These are phyloP conservation scores for Python bivittatus DNA, from an alignment of 2,113 vertebrate genomes.

Conservation along the genomic window DNA sequence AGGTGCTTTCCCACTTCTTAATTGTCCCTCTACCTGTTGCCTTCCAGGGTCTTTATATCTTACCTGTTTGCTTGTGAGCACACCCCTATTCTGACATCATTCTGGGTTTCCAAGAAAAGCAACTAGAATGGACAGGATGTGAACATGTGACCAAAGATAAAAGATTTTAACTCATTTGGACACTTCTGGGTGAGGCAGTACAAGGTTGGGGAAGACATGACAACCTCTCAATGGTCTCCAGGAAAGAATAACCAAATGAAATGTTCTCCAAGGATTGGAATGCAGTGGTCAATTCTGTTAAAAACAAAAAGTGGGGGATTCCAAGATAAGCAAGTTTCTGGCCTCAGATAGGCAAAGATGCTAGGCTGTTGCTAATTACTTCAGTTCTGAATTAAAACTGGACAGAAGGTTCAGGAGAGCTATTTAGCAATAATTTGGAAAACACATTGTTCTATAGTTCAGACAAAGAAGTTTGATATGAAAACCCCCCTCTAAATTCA, in stretches of 20 bases:
- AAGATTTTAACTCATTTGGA: constrained; percentile 11
- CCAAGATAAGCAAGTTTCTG: background rate
- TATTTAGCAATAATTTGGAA: background rate
- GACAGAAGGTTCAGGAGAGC: background rate
- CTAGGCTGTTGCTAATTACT: background rate
- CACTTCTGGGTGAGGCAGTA: background rate
- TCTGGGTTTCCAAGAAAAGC: background rate
- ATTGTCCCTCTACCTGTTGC: background rate
- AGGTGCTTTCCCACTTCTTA: background rate
- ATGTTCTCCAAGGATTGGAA: background rate
- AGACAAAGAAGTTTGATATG: background rate
- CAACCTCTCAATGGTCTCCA: background rate
- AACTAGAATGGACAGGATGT: constrained; percentile 19
- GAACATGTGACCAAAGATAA: background rate
- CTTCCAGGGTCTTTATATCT: constrained; percentile 25
- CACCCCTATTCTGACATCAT: constrained; percentile 19
- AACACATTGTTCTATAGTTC: background rate
- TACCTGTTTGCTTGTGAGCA: constrained; percentile 17
- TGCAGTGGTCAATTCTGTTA: background rate
- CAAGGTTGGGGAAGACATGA: background rate
- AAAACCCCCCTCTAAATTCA: background rate
- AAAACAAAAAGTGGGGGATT: background rate
- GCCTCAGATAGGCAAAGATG: background rate
- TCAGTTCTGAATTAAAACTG: background rate
- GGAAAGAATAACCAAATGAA: background rate